These are phyloP conservation scores for Phyllotis vaccarum DNA, from an alignment of 2,797 vertebrate species.

Conservation along the genomic window DNA sequence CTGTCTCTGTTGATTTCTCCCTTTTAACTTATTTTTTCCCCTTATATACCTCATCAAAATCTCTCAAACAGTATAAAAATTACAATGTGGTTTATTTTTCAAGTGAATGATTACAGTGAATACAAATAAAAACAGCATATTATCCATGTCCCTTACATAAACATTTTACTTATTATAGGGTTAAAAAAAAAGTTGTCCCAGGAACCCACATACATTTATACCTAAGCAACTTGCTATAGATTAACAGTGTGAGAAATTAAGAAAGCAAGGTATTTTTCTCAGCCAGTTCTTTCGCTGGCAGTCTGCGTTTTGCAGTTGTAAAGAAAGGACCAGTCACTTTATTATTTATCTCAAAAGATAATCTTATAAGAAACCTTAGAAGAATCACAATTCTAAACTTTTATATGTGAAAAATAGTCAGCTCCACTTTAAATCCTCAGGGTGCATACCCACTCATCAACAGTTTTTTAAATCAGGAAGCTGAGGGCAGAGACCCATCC, in stretches of 20 bases:
- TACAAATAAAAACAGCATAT: background rate
- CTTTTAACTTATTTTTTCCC: background rate
- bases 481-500: background rate
- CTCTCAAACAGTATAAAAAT: background rate
- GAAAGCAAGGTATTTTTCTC: background rate
- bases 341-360: background rate
- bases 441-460: background rate
- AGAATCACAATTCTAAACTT: background rate
- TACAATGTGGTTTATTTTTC: background rate
- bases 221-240: background rate
- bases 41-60: background rate
- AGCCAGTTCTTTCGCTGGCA: background rate
- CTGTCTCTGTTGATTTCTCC: background rate
- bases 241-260: background rate
- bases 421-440: background rate
- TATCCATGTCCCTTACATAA: background rate
- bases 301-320: background rate
- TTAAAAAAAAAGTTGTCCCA: background rate
- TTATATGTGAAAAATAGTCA: background rate
- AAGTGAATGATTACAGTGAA: background rate
- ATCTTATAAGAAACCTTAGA: background rate
- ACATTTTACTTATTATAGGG: background rate
- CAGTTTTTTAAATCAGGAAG: background rate
- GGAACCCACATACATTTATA: background rate
- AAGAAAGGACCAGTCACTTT: background rate